Conservation (phyloP, 2,113 vertebrate genomes). For the Balaeniceps rex region DNA sequence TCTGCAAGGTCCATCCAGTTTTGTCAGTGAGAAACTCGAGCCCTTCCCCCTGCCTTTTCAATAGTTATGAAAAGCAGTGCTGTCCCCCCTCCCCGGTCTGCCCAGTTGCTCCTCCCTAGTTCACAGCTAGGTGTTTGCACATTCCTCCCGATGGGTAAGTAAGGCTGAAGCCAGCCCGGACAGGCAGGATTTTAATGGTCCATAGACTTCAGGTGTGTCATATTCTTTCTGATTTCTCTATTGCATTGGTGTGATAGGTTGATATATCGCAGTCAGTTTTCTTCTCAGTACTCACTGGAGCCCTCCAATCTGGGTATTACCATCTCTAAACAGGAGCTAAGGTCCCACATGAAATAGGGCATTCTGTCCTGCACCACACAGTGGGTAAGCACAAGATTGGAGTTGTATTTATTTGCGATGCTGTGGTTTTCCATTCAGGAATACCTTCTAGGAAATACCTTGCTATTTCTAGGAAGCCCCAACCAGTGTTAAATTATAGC, state of each 20-base stretch:
- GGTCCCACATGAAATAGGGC: neutral
- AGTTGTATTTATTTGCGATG: neutral
- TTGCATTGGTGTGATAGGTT: neutral
- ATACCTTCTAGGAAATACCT: neutral
- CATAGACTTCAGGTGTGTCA: neutral
- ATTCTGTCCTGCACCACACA: neutral
- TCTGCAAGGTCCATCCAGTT: neutral
- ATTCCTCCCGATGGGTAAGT: neutral
- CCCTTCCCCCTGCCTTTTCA: neutral
- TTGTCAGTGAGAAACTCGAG: neutral
- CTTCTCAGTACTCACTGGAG: neutral
- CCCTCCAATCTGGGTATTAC: neutral
- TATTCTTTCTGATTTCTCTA: neutral
- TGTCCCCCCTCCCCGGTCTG: neutral
- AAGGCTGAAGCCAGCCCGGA: neutral
- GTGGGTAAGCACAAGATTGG: neutral
- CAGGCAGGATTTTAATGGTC: neutral
- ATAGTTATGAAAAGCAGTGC: neutral
- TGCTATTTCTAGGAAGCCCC: neutral
- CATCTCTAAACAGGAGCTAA: neutral
- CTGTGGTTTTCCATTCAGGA: neutral
- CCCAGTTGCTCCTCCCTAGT: neutral
- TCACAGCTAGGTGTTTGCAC: neutral
- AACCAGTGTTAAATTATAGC: neutral
- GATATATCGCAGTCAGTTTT: neutral